Evolutionary conservation across 2,888 invertebrate genomes (phyloP), one percentile per base, ranked within the genome.

Genomic region (Drosophila quasianomalipes): DNA sequence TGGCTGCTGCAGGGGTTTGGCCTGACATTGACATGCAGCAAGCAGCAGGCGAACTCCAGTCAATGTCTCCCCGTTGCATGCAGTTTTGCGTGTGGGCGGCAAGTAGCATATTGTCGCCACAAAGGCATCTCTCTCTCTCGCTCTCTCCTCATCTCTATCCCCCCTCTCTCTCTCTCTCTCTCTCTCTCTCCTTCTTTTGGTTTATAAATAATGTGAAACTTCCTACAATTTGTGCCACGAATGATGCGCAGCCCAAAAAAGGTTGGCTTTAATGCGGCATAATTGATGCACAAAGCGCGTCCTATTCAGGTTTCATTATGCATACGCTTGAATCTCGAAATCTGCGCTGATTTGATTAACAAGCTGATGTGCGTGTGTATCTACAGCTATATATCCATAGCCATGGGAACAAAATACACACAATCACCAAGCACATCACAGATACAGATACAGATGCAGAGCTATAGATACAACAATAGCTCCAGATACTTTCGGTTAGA

Each of bases 281-380:
- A 87, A 87, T 87, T 87, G 89, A 86, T 83, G 89, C 81, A 87
- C 89, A 87, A 76, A 70, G 80, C 61, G 72, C 57, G 63, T 74
- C 60, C 82, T 55, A 82, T 82, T 82, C 82, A 82, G 68, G 74
- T 73, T 73, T 82, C 74, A 82, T 82, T 82, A 76, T 79, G 73
- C 70, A 62, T 60, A 57, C 69, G 70, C 70, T 74, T 61, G 71
- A 54, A 55, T 57, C 70, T 16, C 16, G 26, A 47, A 47, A 39
- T 55, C 26, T 62, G 33, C 59, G 44, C 69, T 81, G 81, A 88
- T 88, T 83, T 77, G 85, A 85, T 87, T 81, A 85, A 81, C 79
- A 58, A 74, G 52, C 53, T 53, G 47, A 39, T 63, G 52, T 69
- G 26, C 39, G 71, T 35, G 41, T 61, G 67, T 76, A 69, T 68